Percentiles rank a stretch among this genome's conserved stretches.
These are phyloP conservation scores for Anabas testudineus DNA, from an alignment of 2,797 vertebrate genomes.

Conservation along the genomic window DNA sequence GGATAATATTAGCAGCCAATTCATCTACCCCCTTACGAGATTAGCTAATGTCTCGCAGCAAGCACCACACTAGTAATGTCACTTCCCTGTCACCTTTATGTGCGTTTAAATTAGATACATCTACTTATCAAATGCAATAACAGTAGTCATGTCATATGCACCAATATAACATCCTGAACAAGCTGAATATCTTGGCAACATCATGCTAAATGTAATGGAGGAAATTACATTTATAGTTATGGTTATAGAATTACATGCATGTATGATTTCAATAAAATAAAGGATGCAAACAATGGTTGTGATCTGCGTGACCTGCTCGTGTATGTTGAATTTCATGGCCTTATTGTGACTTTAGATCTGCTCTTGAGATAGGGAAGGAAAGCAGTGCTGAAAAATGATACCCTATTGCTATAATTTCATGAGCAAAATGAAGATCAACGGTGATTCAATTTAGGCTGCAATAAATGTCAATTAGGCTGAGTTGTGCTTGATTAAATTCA, in stretches of 20 bases:
- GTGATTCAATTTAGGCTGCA: constrained; percentile 63
- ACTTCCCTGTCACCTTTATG: constrained; percentile 26
- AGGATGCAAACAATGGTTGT: background rate
- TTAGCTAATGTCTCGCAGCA: constrained; percentile 26
- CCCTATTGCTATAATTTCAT: constrained; percentile 43
- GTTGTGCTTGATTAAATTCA: constrained; percentile 61
- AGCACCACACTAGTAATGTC: constrained; percentile 31
- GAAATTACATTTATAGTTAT: background rate
- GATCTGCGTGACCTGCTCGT: background rate
- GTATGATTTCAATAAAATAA: background rate
- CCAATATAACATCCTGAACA: background rate
- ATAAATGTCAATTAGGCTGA: constrained; percentile 65
- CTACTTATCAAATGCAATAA: constrained; percentile 1
- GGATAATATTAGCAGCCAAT: constrained; percentile 67
- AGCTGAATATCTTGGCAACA: background rate
- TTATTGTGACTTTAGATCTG: constrained; percentile 1
- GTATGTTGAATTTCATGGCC: constrained; percentile 5
- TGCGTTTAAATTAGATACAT: constrained; percentile 34
- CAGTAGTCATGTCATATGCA: background rate
- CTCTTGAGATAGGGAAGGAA: constrained; percentile 10
- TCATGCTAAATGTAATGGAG: background rate
- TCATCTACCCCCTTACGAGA: constrained; percentile 43
- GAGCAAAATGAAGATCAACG: constrained; percentile 61
- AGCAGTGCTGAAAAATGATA: constrained; percentile 36
- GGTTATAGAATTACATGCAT: background rate